Percentiles rank a stretch among this genome's conserved stretches.
Conservation (phyloP, 2,888 invertebrate genomes). For the Mimachlamys varia region DNA sequence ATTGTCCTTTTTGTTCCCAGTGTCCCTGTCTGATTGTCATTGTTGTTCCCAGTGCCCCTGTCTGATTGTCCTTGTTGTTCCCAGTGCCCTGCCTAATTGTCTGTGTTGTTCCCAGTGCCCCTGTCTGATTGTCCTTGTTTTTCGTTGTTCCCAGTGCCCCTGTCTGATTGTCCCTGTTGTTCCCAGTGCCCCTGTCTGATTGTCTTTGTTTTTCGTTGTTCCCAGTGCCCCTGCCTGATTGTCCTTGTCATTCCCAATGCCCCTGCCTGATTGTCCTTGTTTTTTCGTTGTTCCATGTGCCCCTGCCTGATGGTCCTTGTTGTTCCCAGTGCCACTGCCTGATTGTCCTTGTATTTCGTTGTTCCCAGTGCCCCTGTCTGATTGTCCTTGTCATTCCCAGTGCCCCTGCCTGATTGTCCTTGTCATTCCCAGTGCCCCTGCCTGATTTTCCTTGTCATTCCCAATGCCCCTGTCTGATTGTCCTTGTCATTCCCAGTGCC, state of each 20-base stretch:
- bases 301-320: neutral
- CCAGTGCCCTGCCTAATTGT: no score
- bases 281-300: neutral
- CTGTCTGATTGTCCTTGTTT: neutral
- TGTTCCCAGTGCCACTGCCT: neutral
- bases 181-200: neutral
- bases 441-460: neutral
- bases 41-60: neutral
- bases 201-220: constrained; percentile 17
- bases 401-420: neutral
- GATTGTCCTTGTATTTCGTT: neutral
- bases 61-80: neutral
- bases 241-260: neutral
- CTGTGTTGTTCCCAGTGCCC: neutral
- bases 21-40: neutral
- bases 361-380: neutral
- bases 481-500: neutral
- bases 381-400: neutral
- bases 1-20: neutral
- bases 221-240: neutral
- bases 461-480: neutral
- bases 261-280: neutral
- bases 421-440: neutral
- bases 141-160: neutral
- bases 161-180: neutral